A percentile compares a stretch with the other conserved stretches of the same genome.
These are phyloP conservation scores for Lampris incognitus DNA, from an alignment of 2,113 vertebrate species.

Conservation along the genomic window DNA sequence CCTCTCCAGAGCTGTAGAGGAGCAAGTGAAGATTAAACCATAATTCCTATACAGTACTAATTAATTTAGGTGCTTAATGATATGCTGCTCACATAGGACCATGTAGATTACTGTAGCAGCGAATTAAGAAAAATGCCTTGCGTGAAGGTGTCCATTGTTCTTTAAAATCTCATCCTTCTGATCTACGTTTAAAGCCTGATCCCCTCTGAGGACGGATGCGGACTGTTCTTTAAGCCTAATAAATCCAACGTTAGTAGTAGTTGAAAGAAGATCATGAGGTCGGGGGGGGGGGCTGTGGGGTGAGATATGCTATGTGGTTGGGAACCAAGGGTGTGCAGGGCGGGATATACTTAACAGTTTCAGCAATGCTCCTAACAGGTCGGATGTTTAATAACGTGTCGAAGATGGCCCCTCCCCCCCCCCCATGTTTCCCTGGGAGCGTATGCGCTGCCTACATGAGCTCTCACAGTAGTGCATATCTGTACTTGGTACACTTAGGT, in stretches of 20 bases:
- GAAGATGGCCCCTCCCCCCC: too few relatives aligned
- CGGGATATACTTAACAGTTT: conserved; percentile 47
- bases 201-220: conserved; percentile 77
- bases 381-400: conserved; percentile 58
- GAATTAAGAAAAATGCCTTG: conserved; percentile 56
- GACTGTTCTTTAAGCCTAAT: conserved; percentile 78
- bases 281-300: too few relatives aligned
- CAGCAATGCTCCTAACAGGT: conserved; percentile 68
- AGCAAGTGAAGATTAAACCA: background rate
- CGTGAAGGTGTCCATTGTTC: conserved; percentile 56
- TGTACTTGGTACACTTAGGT: too few relatives aligned
- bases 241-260: conserved; percentile 77
- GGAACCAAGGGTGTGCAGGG: conserved; percentile 55
- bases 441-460: too few relatives aligned
- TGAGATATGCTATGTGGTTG: conserved; percentile 61
- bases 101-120: conserved; percentile 24
- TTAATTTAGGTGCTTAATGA: conserved; percentile 23
- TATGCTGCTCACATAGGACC: conserved; percentile 40
- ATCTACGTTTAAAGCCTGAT: conserved; percentile 81
- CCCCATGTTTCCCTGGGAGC: too few relatives aligned
- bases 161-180: conserved; percentile 79
- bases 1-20: conserved; percentile 18
- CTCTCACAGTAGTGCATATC: too few relatives aligned
- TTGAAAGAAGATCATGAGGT: conserved; percentile 57
- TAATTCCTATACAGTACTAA: conserved; percentile 3